Conservation (phyloP, 2,113 vertebrate species). For the Callaeas wilsoni region DNA sequence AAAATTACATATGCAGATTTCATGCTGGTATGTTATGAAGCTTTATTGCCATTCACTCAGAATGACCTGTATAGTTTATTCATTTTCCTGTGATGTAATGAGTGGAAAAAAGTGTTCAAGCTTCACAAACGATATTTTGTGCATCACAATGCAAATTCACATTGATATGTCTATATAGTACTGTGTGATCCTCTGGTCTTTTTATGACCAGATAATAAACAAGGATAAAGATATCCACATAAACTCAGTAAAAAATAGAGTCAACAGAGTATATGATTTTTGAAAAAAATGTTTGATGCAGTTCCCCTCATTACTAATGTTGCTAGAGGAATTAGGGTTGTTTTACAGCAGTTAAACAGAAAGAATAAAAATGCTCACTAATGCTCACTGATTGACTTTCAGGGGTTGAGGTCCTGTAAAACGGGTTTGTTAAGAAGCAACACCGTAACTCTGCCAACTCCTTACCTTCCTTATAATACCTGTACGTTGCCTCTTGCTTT, state of each 20-base stretch:
- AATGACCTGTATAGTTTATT: background rate
- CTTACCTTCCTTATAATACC: background rate
- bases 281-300: background rate
- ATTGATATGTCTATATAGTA: background rate
- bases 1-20: background rate
- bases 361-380: background rate
- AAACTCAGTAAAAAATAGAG: background rate
- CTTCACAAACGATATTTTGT: background rate
- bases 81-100: background rate
- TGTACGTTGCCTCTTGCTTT: background rate
- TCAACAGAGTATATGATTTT: background rate
- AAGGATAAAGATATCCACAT: background rate
- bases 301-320: background rate
- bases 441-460: background rate
- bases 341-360: background rate
- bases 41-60: background rate
- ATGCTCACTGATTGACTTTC: background rate
- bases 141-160: background rate
- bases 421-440: background rate
- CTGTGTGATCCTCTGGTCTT: background rate
- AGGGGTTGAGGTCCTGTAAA: background rate
- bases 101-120: background rate
- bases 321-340: background rate
- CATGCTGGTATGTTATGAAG: background rate
- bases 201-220: background rate